Percentiles rank a stretch among this genome's conserved stretches.
These are phyloP conservation scores for Ceyx erithaca DNA, from an alignment of 2,797 vertebrate species.

Conservation along the genomic window DNA sequence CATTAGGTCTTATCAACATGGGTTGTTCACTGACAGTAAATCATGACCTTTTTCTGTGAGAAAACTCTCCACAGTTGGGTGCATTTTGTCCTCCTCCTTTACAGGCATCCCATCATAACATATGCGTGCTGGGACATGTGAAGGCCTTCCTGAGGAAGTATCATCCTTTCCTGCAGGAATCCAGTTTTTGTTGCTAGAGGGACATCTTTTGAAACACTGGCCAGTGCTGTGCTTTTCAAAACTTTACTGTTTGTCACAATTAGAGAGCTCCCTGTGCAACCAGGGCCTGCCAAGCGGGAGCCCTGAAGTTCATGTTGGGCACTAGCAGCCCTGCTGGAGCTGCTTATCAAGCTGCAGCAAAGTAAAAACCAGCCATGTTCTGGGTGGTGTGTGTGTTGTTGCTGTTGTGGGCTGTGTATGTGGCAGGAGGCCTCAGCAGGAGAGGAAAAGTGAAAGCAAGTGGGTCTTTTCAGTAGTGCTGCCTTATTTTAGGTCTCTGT, in stretches of 20 bases:
- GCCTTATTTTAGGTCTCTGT: rapidly evolving
- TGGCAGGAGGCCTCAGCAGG: background rate
- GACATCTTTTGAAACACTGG: background rate
- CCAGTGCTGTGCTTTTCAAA: background rate
- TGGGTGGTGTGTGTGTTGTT: background rate
- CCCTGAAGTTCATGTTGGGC: background rate
- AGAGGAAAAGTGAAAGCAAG: background rate
- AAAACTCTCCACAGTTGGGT: too few relatives aligned
- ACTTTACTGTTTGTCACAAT: background rate
- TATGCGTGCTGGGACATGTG: background rate
- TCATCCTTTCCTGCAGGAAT: background rate
- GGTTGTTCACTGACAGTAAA: too few relatives aligned
- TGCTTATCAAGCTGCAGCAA: background rate
- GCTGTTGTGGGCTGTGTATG: rapidly evolving
- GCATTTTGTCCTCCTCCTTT: background rate
- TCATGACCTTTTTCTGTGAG: too few relatives aligned
- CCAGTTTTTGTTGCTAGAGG: background rate
- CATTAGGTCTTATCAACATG: too few relatives aligned
- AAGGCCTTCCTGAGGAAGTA: background rate
- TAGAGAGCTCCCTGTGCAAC: background rate
- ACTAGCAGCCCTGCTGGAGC: background rate
- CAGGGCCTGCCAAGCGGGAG: background rate
- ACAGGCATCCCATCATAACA: background rate
- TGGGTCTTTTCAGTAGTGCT: background rate
- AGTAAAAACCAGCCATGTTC: background rate